These are phyloP conservation scores for Mycalesis mineus DNA, from an alignment of 2,888 invertebrate genomes.

Conservation along the genomic window DNA sequence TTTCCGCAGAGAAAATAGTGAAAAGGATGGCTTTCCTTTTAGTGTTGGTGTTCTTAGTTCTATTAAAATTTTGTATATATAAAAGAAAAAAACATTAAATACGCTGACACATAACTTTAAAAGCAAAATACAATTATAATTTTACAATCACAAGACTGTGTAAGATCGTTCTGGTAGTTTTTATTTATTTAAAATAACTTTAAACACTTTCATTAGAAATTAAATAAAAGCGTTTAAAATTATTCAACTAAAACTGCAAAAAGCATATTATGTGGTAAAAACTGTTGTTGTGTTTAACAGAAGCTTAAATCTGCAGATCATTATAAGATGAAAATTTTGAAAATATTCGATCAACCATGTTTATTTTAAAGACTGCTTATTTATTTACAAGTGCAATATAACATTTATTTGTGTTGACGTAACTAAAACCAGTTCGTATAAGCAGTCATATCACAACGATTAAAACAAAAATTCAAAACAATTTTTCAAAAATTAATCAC, in stretches of 20 bases:
- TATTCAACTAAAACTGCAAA: no score
- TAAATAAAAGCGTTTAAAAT: no score
- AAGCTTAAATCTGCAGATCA: not conserved
- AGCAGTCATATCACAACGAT: slow-evolving; percentile 15
- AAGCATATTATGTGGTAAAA: no score
- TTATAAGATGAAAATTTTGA: not conserved
- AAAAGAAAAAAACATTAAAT: not conserved
- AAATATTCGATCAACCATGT: slow-evolving; percentile 16
- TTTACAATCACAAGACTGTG: no score
- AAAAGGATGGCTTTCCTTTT: not conserved
- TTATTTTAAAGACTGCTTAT: slow-evolving; percentile 16
- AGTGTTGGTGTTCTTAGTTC: not conserved
- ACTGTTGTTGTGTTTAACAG: not conserved
- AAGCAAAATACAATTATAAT: not conserved
- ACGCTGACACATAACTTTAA: not conserved
- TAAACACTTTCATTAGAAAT: no score
- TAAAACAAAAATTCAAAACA: slow-evolving; percentile 14
- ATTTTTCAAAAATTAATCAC: slow-evolving; percentile 28
- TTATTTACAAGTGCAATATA: slow-evolving; percentile 17
- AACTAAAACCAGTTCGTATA: slow-evolving; percentile 3
- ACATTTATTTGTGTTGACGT: not conserved
- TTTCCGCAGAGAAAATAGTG: not conserved
- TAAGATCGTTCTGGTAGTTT: no score
- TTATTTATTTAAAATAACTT: no score
- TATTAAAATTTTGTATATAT: not conserved